Evolutionary conservation across 2,797 vertebrate species (phyloP).

Genomic region (Micromesistius poutassou): DNA sequence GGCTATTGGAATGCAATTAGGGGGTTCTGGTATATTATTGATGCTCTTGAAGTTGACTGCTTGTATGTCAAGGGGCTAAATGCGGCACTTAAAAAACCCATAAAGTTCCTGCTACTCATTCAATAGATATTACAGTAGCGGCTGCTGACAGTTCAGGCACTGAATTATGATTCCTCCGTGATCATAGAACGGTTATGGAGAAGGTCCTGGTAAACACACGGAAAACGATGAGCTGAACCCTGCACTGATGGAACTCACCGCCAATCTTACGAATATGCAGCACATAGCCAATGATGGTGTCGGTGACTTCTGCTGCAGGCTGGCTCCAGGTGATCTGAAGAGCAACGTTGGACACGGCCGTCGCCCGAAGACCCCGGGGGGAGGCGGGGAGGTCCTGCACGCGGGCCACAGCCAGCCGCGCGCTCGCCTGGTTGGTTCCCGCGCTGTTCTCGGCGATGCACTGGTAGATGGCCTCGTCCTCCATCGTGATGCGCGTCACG

Average conservation of each 20-base stretch:
- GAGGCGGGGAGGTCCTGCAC: conserved; percentile 53
- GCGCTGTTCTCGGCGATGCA: conserved; percentile 76
- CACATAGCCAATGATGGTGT: conserved; percentile 73
- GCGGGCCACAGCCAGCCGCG: conserved; percentile 66
- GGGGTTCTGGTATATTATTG: too few relatives aligned
- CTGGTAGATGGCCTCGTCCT: conserved; percentile 79
- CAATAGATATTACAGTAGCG: too few relatives aligned
- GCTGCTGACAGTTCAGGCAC: not conserved
- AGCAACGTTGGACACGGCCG: conserved; percentile 53
- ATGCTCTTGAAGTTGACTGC: too few relatives aligned
- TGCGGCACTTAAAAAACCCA: too few relatives aligned
- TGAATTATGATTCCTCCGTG: not conserved
- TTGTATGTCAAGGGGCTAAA: too few relatives aligned
- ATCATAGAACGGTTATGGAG: not conserved
- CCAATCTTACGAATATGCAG: conserved; percentile 73
- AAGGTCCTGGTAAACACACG: not conserved
- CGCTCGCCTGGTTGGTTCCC: conserved; percentile 79
- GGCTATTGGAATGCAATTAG: too few relatives aligned
- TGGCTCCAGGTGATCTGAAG: conserved; percentile 68
- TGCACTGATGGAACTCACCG: conserved; percentile 52
- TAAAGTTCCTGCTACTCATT: too few relatives aligned
- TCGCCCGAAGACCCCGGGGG: conserved; percentile 54
- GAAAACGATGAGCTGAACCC: too few relatives aligned
- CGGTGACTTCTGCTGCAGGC: conserved; percentile 45
- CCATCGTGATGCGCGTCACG: conserved; percentile 64